A percentile compares a stretch with the other conserved stretches of the same genome.
Conservation (phyloP, 2,797 vertebrate species). For the Gymnothorax reevesii region DNA sequence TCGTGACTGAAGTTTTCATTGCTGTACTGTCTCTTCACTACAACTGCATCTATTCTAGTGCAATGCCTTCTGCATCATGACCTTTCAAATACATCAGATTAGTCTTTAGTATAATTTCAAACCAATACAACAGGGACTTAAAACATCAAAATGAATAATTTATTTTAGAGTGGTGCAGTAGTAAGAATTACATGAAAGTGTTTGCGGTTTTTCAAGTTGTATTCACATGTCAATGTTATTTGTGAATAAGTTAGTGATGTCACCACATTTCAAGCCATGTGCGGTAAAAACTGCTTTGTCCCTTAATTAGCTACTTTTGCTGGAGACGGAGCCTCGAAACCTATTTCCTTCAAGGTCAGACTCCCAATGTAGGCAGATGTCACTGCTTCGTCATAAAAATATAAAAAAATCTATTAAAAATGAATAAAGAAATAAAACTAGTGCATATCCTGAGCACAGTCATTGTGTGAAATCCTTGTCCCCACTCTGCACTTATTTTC, state of each 20-base stretch:
- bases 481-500: slow-evolving; percentile 71
- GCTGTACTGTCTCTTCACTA: not conserved
- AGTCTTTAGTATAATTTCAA: not conserved
- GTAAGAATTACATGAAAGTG: slow-evolving; percentile 18
- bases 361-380: slow-evolving; percentile 67
- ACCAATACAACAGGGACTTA: not conserved
- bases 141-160: not conserved
- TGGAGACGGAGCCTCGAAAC: slow-evolving; percentile 12
- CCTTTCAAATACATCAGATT: not conserved
- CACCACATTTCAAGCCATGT: not conserved
- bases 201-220: not conserved
- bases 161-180: not conserved
- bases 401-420: slow-evolving; percentile 71
- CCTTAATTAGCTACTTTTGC: slow-evolving; percentile 26
- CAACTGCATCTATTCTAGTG: not conserved
- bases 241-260: not conserved
- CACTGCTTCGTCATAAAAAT: slow-evolving; percentile 67
- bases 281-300: slow-evolving; percentile 14
- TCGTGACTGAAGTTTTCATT: not conserved
- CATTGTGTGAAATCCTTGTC: slow-evolving; percentile 75
- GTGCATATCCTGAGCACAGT: slow-evolving; percentile 62
- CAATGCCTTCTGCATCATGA: not conserved
- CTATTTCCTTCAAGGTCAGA: slow-evolving; percentile 74
- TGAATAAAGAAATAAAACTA: slow-evolving; percentile 55
- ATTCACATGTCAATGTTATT: slow-evolving; percentile 17